Base-by-base conservation (phyloP, 1,140 invertebrate genomes). In the Papilio helenus region DNA sequence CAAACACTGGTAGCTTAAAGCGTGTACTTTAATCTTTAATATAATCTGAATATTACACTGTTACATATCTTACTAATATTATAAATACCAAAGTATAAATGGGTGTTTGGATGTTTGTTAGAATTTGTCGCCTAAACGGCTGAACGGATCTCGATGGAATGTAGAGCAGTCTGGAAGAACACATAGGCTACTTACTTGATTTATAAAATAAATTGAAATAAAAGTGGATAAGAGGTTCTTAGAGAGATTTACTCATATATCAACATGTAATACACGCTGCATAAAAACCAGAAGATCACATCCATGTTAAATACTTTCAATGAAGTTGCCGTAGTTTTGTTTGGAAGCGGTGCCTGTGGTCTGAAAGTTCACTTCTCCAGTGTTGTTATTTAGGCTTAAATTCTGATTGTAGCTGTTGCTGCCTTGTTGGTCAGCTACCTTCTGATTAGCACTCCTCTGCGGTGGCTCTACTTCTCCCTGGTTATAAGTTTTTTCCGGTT, bases 341-440 rank as follows among this genome's bases (percentile, higher is more conserved):
- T 51, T 74, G 20, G 5, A 29, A 1, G 44, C 44, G 7, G 44
- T 49, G 8, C 72, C 72, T 12, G 42, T 49, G 20, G 44, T 74
- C n/a, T 23, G 42, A 51, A 74, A 20, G 23, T 74, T 46, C 2
- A 74, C n/a, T 1, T 18, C n/a, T 3, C 72, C 72, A 3, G 20
- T 55, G 42, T 51, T 51, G 5, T 55, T 46, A 49, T 74, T 51
- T 74, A 74, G 46, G 16, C 55, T 74, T 14, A 74, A 3, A 55
- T 74, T 74, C 26, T 74, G 72, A n/a, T 74, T 74, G 14, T n/a
- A 74, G 29, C 29, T 74, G 16, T 55, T 74, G 20, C 8, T 49
- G 46, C 72, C 72, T 39, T 74, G 72, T 55, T 51, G 23, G 8
- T 74, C 72, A 5, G 72, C 72, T 26, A 74, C 9, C 9, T 74